phyloP scores from a whole-genome alignment of 2,113 vertebrate species.

The Archocentrus centrarchus region DNA sequence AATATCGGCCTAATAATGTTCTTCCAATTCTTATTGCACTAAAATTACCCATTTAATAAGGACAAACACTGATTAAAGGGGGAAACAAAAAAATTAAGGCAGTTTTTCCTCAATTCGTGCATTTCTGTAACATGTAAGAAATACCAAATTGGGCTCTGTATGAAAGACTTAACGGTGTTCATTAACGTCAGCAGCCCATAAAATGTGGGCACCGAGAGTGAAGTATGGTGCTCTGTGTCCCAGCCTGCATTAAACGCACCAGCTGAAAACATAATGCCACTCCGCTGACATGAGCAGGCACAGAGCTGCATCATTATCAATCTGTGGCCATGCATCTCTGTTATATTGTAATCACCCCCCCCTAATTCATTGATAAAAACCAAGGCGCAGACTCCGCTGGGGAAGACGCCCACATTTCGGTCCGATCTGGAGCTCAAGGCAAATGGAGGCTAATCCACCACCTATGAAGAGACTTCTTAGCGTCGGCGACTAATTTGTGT shows the following conservation, averaged over 20 bases:
- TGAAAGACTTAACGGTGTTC: neutral
- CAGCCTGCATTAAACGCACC: neutral
- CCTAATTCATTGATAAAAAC: constrained; percentile 37
- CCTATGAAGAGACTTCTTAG: constrained; percentile 38
- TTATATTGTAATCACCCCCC: neutral
- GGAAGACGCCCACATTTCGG: neutral
- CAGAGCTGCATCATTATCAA: constrained; percentile 8
- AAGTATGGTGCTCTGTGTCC: neutral
- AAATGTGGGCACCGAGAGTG: neutral
- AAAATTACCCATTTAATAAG: neutral
- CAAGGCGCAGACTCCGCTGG: neutral
- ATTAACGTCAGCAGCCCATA: neutral
- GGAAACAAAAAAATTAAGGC: too few species aligned
- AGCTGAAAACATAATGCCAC: neutral
- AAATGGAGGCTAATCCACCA: constrained; percentile 36
- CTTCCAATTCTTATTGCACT: neutral
- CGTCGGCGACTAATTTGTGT: constrained; percentile 70
- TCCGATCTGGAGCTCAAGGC: neutral
- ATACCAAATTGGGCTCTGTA: neutral
- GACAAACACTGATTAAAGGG: neutral
- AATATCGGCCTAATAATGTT: neutral
- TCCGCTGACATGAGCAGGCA: neutral
- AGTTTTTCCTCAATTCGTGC: too few species aligned
- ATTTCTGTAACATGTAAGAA: neutral
- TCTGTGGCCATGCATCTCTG: neutral